A percentile compares a stretch with the other conserved stretches of the same genome.
Evolutionary conservation across 2,888 invertebrate genomes (phyloP).

Genomic region (Tetropium fuscum): DNA sequence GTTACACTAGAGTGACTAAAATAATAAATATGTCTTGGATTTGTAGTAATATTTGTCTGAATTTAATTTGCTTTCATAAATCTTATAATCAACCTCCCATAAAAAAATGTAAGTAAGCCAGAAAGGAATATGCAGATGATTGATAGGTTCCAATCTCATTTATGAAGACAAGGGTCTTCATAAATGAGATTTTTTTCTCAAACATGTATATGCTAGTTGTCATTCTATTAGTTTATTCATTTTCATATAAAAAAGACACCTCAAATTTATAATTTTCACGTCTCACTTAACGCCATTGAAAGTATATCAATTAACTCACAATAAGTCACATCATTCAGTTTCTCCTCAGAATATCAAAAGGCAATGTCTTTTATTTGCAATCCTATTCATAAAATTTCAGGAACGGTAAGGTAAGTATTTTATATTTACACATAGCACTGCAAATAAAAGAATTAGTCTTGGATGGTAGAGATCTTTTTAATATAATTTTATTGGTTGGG

Average conservation of each 20-base stretch:
- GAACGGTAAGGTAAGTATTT: constrained; percentile 8
- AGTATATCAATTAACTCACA: constrained; percentile 8
- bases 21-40: constrained; percentile 5
- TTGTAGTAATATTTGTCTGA: constrained; percentile 16
- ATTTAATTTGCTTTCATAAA: constrained; percentile 1
- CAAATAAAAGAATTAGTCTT: neutral
- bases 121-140: too few relatives aligned
- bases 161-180: too few relatives aligned
- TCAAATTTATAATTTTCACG: constrained; percentile 6
- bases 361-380: neutral
- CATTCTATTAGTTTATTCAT: too few relatives aligned
- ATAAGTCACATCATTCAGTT: neutral
- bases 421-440: constrained; percentile 6
- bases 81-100: too few relatives aligned
- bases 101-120: constrained; percentile 1
- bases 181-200: too few relatives aligned
- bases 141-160: too few relatives aligned
- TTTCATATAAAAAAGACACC: neutral
- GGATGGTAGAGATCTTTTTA: neutral
- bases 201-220: too few relatives aligned
- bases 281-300: neutral
- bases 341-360: constrained; percentile 8
- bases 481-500: constrained; percentile 27
- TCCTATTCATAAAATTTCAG: constrained; percentile 3
- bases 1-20: constrained; percentile 7